Evolutionary conservation across 30 jellyfish, hydroid and myxozoan genomes (phyloP), one percentile per base, ranked within the genome.

Genomic region (Pseudorhiza aurosa): DNA sequence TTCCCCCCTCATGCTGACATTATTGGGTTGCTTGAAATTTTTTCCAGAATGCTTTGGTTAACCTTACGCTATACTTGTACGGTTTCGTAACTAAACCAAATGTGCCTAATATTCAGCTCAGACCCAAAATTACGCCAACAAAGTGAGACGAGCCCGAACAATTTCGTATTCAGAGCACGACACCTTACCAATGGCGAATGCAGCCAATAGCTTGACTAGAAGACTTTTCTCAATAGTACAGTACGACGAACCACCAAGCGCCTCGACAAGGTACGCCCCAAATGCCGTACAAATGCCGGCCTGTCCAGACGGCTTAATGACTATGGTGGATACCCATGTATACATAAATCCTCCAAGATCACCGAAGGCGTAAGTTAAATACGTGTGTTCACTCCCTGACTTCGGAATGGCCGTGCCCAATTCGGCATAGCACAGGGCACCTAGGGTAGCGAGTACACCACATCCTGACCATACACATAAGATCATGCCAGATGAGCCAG

Each of bases 341-440:
- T 68, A 84, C 84, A 84, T 68, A 53, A 84, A 84, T 14, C 83
- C 87, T n/a, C 74, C 83, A 27, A 45, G 8, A 1, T 28, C 72
- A 22, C 95, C 95, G 47, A 68, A 84, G 40, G 88, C 95, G 29
- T 17, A 60, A 4, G 37, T 25, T 35, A 84, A 44, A 60, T 72
- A 84, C 6, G 95, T 63, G 44, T 60, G 77, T 39, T 84, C 95
- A 50, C 95, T 72, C 17, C 95, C 95, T 3, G 95, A 84, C 56
- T 39, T 63, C 12, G 84, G 95, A 1, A 70, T 58, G 4, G 88
- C 58, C 3, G 96, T 87, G 19, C 97, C 97, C 25, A 88, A 57
- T 65, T 88, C 97, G 21, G 91, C 94, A 50, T 88, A 88, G 82
- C 97, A 88, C 45, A 88, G 58, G 39, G 97, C 81, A 11, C 85